Conservation (phyloP, 1,140 invertebrate genomes). For the Dufourea novaeangliae region DNA sequence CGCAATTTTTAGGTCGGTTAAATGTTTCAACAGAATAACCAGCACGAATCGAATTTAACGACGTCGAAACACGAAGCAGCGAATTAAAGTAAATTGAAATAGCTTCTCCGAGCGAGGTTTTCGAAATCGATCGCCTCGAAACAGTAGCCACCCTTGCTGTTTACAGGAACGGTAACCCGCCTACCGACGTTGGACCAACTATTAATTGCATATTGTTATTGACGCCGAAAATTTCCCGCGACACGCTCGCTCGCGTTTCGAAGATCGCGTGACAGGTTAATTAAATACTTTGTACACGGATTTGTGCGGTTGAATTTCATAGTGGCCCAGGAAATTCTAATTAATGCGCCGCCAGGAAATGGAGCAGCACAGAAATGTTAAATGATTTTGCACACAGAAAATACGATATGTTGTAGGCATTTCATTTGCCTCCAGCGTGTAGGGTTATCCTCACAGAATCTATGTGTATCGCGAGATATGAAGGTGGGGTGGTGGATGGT, state of each 20-base stretch:
- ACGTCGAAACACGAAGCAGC: no score
- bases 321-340: conserved; percentile 54
- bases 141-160: no score
- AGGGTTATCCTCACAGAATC: conserved; percentile 53
- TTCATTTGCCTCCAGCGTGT: conserved; percentile 50
- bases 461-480: conserved; percentile 32
- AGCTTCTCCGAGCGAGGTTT: no score
- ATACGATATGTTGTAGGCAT: conserved; percentile 38
- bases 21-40: no score
- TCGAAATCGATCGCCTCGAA: no score
- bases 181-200: not conserved
- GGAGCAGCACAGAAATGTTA: conserved; percentile 44
- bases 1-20: no score
- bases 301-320: conserved; percentile 51
- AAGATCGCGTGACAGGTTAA: conserved; percentile 59
- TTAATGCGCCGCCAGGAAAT: conserved; percentile 47
- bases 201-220: conserved; percentile 18
- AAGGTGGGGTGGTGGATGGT: not conserved
- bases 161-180: no score
- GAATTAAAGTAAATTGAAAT: no score
- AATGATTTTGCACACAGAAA: conserved; percentile 49
- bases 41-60: no score
- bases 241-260: not conserved
- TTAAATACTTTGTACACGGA: conserved; percentile 64
- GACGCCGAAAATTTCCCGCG: conserved; percentile 13